Percentiles rank a stretch among this genome's conserved stretches.
Conservation (phyloP, 2,797 vertebrate species). For the Myotis myotis region DNA sequence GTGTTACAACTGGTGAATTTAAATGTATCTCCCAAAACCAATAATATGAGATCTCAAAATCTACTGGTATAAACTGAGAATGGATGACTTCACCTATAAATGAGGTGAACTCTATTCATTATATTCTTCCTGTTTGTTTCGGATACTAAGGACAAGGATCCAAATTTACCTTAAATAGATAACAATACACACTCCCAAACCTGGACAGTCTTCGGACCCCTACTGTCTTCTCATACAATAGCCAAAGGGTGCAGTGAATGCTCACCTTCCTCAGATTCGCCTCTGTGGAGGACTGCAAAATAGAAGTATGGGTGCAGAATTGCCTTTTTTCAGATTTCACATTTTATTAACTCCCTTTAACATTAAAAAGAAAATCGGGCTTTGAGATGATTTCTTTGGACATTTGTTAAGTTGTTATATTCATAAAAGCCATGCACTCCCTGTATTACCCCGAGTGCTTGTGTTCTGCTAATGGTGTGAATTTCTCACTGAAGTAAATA, state of each 20-base stretch:
- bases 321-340: slow-evolving; percentile 43
- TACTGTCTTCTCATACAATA: neutral
- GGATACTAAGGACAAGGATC: neutral
- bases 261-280: neutral
- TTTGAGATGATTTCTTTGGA: slow-evolving; percentile 44
- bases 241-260: neutral
- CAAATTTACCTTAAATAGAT: neutral
- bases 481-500: slow-evolving; percentile 47
- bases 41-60: neutral
- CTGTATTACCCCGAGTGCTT: neutral
- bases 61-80: neutral
- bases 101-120: neutral
- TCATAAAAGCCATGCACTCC: neutral
- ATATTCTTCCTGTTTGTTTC: slow-evolving; percentile 24
- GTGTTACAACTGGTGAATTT: slow-evolving; percentile 12
- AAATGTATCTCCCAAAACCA: slow-evolving; percentile 40
- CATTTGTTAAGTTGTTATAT: neutral
- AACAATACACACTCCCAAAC: neutral
- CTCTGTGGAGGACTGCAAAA: neutral
- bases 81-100: neutral
- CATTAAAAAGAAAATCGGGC: slow-evolving; percentile 6
- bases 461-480: neutral
- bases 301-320: neutral
- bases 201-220: neutral
- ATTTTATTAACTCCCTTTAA: slow-evolving; percentile 43